Evolutionary conservation across 2,113 vertebrate species (phyloP).

Genomic region (Ameiurus melas): DNA sequence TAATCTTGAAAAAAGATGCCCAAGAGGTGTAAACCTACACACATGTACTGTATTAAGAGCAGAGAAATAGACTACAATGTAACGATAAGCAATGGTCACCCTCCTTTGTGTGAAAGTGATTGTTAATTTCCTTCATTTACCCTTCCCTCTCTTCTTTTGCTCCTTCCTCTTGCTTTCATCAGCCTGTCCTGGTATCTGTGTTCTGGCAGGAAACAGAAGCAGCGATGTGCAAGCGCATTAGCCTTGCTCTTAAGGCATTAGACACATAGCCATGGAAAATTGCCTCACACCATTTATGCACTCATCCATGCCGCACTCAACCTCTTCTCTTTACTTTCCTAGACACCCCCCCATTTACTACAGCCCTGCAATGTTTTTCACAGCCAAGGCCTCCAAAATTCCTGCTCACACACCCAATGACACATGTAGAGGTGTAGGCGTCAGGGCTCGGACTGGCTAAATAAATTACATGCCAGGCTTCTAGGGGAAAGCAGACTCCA

Average conservation of each 20-base stretch:
- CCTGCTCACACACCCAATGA: slow-evolving; percentile 20
- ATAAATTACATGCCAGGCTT: slow-evolving; percentile 32
- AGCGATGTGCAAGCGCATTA: slow-evolving; percentile 41
- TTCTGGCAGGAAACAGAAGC: slow-evolving; percentile 38
- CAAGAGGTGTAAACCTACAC: slow-evolving; percentile 41
- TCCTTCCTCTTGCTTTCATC: slow-evolving; percentile 8
- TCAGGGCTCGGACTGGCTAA: slow-evolving; percentile 11
- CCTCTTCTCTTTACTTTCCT: slow-evolving; percentile 16
- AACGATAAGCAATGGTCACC: slow-evolving; percentile 37
- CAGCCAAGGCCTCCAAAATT: slow-evolving; percentile 21
- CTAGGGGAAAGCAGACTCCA: slow-evolving; percentile 1
- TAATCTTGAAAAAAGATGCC: background rate
- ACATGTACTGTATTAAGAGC: background rate
- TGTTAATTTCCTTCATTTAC: slow-evolving; percentile 32
- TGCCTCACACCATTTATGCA: slow-evolving; percentile 43
- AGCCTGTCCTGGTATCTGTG: slow-evolving; percentile 27
- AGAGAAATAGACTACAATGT: background rate
- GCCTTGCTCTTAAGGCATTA: slow-evolving; percentile 49
- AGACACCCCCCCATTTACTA: slow-evolving; percentile 1
- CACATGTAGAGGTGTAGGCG: background rate
- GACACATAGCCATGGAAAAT: slow-evolving; percentile 40
- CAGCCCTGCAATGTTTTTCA: slow-evolving; percentile 15
- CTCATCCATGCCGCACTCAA: slow-evolving; percentile 43
- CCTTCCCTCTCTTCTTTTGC: background rate
- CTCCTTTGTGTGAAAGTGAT: slow-evolving; percentile 29